phyloP scores from a whole-genome alignment of 2,797 vertebrate species.

The Paramormyrops hopkinsi region DNA sequence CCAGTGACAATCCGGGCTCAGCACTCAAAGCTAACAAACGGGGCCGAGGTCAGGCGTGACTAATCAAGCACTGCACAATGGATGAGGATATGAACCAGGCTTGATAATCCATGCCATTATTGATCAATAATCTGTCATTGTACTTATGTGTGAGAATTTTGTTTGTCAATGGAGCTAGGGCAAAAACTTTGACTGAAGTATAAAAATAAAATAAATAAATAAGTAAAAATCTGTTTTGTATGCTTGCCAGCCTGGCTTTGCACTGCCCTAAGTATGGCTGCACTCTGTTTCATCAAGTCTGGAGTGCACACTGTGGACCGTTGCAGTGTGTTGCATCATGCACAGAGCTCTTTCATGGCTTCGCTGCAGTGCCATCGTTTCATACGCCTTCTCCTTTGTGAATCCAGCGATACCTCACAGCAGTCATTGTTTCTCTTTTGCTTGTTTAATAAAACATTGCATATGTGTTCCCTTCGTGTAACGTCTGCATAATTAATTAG shows the following conservation, averaged over 20 bases:
- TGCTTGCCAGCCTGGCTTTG: neutral
- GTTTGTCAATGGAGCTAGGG: neutral
- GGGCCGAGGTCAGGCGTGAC: neutral
- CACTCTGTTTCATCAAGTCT: slow-evolving; percentile 26
- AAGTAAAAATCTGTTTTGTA: slow-evolving; percentile 16
- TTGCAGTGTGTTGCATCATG: slow-evolving; percentile 62
- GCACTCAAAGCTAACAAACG: neutral
- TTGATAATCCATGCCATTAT: slow-evolving; percentile 18
- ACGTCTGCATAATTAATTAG: slow-evolving; percentile 17
- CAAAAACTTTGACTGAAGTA: neutral
- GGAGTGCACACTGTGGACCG: slow-evolving; percentile 28
- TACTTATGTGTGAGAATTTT: slow-evolving; percentile 13
- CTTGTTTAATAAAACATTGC: slow-evolving; percentile 17
- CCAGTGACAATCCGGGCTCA: neutral
- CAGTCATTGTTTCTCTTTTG: slow-evolving; percentile 16
- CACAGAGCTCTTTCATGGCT: slow-evolving; percentile 41
- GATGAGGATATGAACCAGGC: slow-evolving; percentile 7
- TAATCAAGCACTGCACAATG: slow-evolving; percentile 4
- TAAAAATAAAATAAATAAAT: neutral
- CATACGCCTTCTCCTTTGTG: slow-evolving; percentile 36
- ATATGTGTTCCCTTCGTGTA: neutral
- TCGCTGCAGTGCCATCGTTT: slow-evolving; percentile 60
- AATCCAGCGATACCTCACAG: slow-evolving; percentile 13
- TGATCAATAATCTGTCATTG: slow-evolving; percentile 21
- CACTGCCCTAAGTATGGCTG: slow-evolving; percentile 17